phyloP scores from a whole-genome alignment of 2,888 invertebrate species.

The Dyspetes luteomarginatus region DNA sequence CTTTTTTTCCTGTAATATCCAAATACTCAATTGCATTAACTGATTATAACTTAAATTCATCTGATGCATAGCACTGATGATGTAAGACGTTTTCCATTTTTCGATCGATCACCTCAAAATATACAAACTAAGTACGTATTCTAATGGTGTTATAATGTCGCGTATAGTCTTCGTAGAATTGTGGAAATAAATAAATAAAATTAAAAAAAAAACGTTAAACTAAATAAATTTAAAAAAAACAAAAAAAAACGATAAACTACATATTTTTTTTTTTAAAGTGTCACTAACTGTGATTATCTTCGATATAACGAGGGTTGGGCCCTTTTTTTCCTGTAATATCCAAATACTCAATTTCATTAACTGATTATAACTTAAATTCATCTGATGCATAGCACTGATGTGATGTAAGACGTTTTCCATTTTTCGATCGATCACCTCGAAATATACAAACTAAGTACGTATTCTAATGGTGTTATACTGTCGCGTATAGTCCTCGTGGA shows the following conservation, averaged over 20 bases:
- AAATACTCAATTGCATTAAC: background rate
- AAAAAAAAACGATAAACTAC: too few relatives aligned
- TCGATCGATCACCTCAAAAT: constrained; percentile 10
- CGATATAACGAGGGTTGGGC: background rate
- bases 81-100: constrained; percentile 5
- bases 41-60: constrained; percentile 3
- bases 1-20: background rate
- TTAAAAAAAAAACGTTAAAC: too few relatives aligned
- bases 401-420: constrained; percentile 19
- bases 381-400: background rate
- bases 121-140: background rate
- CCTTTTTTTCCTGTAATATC: background rate
- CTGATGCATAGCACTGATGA: background rate
- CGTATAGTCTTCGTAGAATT: constrained; percentile 27
- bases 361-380: constrained; percentile 1
- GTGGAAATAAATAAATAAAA: too few relatives aligned
- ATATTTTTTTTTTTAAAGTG: too few relatives aligned
- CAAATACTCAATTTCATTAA: background rate
- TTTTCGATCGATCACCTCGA: constrained; percentile 9
- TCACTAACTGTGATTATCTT: background rate
- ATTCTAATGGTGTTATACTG: background rate
- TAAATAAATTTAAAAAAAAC: too few relatives aligned
- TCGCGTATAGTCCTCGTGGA: constrained; percentile 11
- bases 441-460: background rate
- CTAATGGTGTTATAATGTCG: background rate